Percentiles rank a stretch among this genome's conserved stretches.
phyloP scores from a whole-genome alignment of 2,113 vertebrate species.

The Seriola aureovittata region DNA sequence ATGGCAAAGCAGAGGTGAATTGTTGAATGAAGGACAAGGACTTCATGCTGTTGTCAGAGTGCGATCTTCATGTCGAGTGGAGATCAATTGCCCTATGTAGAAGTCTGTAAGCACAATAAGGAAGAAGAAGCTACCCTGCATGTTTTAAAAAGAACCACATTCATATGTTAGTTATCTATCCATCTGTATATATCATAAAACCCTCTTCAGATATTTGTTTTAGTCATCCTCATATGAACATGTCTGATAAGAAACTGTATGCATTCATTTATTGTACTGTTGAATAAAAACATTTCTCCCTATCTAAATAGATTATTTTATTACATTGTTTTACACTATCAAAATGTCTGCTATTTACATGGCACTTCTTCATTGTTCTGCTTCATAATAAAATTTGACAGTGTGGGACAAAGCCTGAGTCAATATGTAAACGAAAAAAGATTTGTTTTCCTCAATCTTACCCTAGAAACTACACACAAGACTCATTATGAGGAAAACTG shows the following conservation, averaged over 20 bases:
- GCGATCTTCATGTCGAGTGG: neutral
- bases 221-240: constrained; percentile 69
- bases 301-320: neutral
- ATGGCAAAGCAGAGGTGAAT: constrained; percentile 50
- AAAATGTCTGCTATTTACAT: neutral
- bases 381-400: neutral
- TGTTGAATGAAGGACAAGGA: constrained; percentile 69
- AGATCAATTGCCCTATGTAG: constrained; percentile 34
- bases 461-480: too few relatives aligned
- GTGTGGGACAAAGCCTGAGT: neutral
- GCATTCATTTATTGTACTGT: constrained; percentile 86
- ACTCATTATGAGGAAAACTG: too few relatives aligned
- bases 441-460: neutral
- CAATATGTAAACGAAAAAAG: neutral
- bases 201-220: constrained; percentile 66
- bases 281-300: constrained; percentile 84
- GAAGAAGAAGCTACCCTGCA: constrained; percentile 67
- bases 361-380: neutral
- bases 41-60: constrained; percentile 39
- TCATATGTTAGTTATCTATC: constrained; percentile 59
- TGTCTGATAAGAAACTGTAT: constrained; percentile 74
- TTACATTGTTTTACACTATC: neutral
- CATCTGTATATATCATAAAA: constrained; percentile 71
- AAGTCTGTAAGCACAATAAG: constrained; percentile 74
- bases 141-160: constrained; percentile 63